phyloP scores from a whole-genome alignment of 2,797 vertebrate genomes.

The Lates japonicus region DNA sequence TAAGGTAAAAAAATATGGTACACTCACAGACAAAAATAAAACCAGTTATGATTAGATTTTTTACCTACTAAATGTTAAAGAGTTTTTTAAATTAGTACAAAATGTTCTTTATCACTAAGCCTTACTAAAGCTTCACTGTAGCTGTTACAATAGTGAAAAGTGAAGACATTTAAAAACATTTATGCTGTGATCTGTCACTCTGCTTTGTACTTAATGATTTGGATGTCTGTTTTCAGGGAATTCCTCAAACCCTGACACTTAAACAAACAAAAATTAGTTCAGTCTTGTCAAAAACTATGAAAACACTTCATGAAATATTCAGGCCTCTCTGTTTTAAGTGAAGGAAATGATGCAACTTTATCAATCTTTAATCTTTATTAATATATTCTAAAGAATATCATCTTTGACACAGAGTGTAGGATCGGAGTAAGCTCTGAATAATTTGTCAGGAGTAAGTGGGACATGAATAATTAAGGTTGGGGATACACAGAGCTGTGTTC shows the following conservation, averaged over 20 bases:
- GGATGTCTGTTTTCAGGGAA: slow-evolving; percentile 8
- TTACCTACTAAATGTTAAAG: not conserved
- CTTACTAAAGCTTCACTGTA: not conserved
- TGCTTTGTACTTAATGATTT: not conserved
- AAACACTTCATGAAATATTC: slow-evolving; percentile 53
- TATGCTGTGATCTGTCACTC: not conserved
- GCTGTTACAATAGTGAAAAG: not conserved
- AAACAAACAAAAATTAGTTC: slow-evolving; percentile 29
- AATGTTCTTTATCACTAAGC: slow-evolving; percentile 14
- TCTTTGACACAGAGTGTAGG: slow-evolving; percentile 67
- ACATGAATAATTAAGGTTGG: slow-evolving; percentile 87
- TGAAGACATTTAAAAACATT: not conserved
- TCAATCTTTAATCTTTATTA: slow-evolving; percentile 59
- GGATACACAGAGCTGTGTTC: slow-evolving; percentile 85
- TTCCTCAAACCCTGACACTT: slow-evolving; percentile 27
- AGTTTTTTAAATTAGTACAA: slow-evolving; percentile 18
- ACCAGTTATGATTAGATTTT: not conserved
- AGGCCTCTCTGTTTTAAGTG: slow-evolving; percentile 28
- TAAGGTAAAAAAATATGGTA: not conserved
- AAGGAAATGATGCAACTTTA: slow-evolving; percentile 42
- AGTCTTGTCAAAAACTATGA: slow-evolving; percentile 32
- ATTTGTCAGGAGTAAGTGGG: slow-evolving; percentile 84
- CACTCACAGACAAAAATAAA: not conserved
- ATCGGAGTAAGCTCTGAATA: slow-evolving; percentile 78
- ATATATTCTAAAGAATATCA: slow-evolving; percentile 52